These are phyloP conservation scores for Aphrophora alni DNA, from an alignment of 2,888 invertebrate species.

Conservation along the genomic window DNA sequence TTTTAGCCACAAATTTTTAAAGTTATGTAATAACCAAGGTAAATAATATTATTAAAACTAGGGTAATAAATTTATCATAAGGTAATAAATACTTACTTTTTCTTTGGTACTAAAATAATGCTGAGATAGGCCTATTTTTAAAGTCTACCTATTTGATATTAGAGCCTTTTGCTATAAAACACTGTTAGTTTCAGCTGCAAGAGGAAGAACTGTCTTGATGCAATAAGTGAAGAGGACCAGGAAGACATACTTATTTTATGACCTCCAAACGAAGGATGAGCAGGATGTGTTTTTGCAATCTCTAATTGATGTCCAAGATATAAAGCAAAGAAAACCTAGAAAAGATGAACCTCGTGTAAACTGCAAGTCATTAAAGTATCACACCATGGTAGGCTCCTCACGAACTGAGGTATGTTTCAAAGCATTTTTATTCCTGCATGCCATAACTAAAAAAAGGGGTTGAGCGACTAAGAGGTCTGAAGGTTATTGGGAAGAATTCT, in stretches of 20 bases:
- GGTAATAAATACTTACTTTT: neutral
- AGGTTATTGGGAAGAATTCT: neutral
- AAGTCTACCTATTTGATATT: neutral
- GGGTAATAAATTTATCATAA: too few species aligned
- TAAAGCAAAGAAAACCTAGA: constrained; percentile 17
- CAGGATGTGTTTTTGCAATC: constrained; percentile 19
- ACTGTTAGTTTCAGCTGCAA: constrained; percentile 14
- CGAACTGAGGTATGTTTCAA: constrained; percentile 16
- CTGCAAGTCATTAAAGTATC: constrained; percentile 27
- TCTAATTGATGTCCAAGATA: constrained; percentile 19
- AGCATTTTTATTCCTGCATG: constrained; percentile 24
- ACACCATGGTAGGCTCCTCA: neutral
- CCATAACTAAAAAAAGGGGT: constrained; percentile 6
- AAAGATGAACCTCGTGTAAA: constrained; percentile 9
- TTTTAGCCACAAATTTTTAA: too few species aligned
- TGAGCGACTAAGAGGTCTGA: neutral
- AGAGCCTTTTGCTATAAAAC: neutral
- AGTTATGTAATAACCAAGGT: too few species aligned
- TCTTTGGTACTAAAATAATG: neutral
- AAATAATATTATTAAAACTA: too few species aligned
- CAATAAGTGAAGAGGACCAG: constrained; percentile 17
- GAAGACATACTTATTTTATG: neutral
- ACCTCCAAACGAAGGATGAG: constrained; percentile 19
- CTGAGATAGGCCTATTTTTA: constrained; percentile 2
- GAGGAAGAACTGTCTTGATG: constrained; percentile 26